A percentile compares a stretch with the other conserved stretches of the same genome.
These are phyloP conservation scores for Cordilura impudica DNA, from an alignment of 2,888 invertebrate species.

Conservation along the genomic window DNA sequence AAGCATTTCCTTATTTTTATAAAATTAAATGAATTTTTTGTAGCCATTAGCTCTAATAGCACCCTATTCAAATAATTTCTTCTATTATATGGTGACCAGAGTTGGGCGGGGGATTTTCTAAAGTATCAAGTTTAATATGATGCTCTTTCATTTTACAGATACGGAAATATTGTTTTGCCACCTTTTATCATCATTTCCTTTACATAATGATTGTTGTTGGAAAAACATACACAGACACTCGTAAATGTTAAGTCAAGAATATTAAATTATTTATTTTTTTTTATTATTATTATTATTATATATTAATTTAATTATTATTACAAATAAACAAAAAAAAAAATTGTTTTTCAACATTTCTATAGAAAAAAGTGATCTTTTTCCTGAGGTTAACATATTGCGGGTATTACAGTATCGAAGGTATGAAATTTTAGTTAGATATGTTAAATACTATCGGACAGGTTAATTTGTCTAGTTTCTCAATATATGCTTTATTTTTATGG, in stretches of 20 bases:
- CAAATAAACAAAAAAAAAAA: no score
- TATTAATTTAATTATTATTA: no score
- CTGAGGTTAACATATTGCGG: no score
- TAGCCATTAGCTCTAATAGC: constrained; percentile 71
- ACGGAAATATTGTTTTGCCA: constrained; percentile 26
- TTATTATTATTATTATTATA: no score
- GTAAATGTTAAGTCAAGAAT: constrained; percentile 34
- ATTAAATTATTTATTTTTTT: no score
- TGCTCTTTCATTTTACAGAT: constrained; percentile 2
- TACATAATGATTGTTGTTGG: background rate
- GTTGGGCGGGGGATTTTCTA: constrained; percentile 44
- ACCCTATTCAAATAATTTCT: constrained; percentile 63
- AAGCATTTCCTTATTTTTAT: constrained; percentile 5
- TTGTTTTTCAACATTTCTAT: no score
- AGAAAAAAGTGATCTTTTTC: no score
- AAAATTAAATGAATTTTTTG: background rate
- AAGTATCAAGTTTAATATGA: constrained; percentile 54
- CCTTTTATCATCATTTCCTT: background rate
- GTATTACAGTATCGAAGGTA: no score
- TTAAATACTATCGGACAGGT: no score
- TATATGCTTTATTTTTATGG: no score
- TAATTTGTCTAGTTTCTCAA: no score
- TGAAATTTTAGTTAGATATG: no score
- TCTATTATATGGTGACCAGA: constrained; percentile 58
- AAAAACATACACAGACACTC: background rate